phyloP scores from a whole-genome alignment of 2,113 vertebrate species.

The Melanerpes aurifrons region DNA sequence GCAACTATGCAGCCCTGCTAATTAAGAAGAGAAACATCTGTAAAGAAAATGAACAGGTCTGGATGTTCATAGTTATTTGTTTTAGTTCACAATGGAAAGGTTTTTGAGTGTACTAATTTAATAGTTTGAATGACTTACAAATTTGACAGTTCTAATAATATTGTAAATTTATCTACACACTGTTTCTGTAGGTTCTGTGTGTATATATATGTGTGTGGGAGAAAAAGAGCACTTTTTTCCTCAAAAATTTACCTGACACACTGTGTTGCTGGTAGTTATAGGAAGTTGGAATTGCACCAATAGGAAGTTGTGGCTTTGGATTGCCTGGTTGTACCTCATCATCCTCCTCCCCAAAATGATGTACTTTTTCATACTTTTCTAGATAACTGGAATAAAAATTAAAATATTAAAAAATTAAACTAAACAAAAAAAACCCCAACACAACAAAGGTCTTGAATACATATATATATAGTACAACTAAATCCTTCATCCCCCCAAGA shows the following conservation, averaged over 20 bases:
- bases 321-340: constrained; percentile 97
- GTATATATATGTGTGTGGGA: fast-evolving
- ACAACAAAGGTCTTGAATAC: background rate
- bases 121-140: background rate
- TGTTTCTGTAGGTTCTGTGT: background rate
- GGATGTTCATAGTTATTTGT: background rate
- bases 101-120: background rate
- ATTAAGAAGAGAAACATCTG: background rate
- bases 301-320: constrained; percentile 94
- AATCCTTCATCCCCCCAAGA: background rate
- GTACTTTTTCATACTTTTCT: constrained; percentile 99
- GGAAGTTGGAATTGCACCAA: constrained; percentile 97
- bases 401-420: too few species aligned
- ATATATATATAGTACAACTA: background rate
- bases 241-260: constrained; percentile 89
- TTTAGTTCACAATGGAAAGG: background rate
- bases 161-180: background rate
- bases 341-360: constrained; percentile 99
- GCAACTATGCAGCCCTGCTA: background rate
- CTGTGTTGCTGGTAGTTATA: constrained; percentile 99
- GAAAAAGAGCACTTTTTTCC: background rate
- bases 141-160: background rate
- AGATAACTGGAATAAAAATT: constrained; percentile 85
- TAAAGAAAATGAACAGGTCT: background rate
- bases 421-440: too few species aligned